These are phyloP conservation scores for Phymatocera aterrima DNA, from an alignment of 2,888 invertebrate genomes.

Conservation along the genomic window DNA sequence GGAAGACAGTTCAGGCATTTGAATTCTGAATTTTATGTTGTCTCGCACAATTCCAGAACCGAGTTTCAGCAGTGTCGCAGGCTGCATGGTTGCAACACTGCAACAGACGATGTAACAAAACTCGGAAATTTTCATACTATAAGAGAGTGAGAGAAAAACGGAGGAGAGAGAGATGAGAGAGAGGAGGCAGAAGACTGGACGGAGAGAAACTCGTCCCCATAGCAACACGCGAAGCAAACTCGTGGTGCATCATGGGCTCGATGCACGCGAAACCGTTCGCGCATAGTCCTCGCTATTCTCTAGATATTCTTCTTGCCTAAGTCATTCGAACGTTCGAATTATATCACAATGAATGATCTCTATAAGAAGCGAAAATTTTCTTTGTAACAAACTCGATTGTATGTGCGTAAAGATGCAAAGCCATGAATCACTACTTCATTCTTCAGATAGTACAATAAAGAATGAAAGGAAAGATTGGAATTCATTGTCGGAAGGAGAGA, in stretches of 20 bases:
- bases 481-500: too few relatives aligned
- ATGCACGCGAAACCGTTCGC: background rate
- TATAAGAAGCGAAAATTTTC: too few relatives aligned
- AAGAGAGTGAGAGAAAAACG: slow-evolving; percentile 11
- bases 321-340: too few relatives aligned
- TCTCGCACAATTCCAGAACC: background rate
- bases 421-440: too few relatives aligned
- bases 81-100: too few relatives aligned
- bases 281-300: background rate
- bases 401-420: too few relatives aligned
- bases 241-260: slow-evolving; percentile 25
- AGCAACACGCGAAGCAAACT: slow-evolving; percentile 53
- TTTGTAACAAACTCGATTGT: too few relatives aligned
- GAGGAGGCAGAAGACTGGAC: slow-evolving; percentile 4
- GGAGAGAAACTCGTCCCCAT: slow-evolving; percentile 54
- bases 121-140: slow-evolving; percentile 14
- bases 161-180: slow-evolving; percentile 33
- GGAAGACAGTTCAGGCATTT: background rate
- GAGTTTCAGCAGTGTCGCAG: slow-evolving; percentile 12
- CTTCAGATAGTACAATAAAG: too few relatives aligned
- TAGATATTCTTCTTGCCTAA: too few relatives aligned
- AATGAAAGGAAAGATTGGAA: too few relatives aligned
- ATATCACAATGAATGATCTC: too few relatives aligned
- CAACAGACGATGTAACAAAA: too few relatives aligned
- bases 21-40: background rate